Conservation (phyloP, 53 echinoderm and acorn worm species). For the Stichopus horrens region DNA sequence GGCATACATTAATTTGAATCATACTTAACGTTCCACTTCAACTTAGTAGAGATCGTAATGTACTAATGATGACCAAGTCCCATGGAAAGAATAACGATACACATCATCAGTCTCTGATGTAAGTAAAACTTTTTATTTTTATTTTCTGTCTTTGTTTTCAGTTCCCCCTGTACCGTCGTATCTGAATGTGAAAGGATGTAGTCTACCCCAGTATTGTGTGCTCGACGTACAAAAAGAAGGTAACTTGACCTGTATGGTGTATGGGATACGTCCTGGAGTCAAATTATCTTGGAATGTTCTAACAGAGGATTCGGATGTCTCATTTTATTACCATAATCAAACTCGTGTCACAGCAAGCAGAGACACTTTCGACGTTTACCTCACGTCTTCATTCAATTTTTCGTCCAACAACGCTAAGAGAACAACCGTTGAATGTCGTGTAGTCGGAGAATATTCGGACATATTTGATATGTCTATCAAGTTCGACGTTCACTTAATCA, state of each 20-base stretch:
- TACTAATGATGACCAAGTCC: no score
- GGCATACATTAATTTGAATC: no score
- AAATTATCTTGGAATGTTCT: not conserved
- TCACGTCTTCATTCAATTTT: not conserved
- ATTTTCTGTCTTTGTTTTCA: not conserved
- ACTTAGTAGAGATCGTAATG: no score
- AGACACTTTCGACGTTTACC: not conserved
- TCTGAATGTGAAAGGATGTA: not conserved
- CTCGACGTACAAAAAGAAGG: not conserved
- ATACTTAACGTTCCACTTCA: no score
- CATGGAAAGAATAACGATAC: no score
- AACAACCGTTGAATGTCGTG: not conserved
- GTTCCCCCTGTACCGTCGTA: not conserved
- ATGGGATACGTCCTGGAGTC: not conserved
- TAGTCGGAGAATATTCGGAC: not conserved
- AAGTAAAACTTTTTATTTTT: no score
- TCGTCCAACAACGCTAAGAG: not conserved
- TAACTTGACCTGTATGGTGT: not conserved
- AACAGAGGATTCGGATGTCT: not conserved
- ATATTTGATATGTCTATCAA: not conserved
- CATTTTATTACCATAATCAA: not conserved
- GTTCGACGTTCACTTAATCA: not conserved
- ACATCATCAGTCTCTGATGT: no score
- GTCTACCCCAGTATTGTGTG: not conserved
- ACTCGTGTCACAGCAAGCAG: not conserved